phyloP scores from a whole-genome alignment of 2,797 vertebrate genomes.

The Erpetoichthys calabaricus region DNA sequence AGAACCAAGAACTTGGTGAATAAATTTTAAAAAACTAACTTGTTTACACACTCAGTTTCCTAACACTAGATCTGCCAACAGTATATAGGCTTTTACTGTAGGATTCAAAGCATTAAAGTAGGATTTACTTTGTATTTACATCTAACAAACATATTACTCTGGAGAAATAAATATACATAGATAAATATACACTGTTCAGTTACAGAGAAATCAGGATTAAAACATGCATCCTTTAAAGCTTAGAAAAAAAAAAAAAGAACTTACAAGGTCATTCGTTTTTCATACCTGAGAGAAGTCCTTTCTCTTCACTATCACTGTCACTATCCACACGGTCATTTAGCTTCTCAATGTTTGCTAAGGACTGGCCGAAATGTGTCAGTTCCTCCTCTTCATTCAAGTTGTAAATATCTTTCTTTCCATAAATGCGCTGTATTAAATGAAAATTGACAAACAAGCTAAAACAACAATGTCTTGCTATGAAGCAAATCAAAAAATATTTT shows the following conservation, averaged over 20 bases:
- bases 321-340: slow-evolving; percentile 67
- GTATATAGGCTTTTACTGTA: too few species aligned
- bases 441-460: not conserved
- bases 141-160: not conserved
- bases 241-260: too few species aligned
- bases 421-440: slow-evolving; percentile 46
- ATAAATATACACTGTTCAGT: not conserved
- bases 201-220: too few species aligned
- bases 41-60: too few species aligned
- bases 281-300: slow-evolving; percentile 73
- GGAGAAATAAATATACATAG: not conserved
- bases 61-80: too few species aligned
- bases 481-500: too few species aligned
- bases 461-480: not conserved
- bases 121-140: too few species aligned
- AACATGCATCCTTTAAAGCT: not conserved
- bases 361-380: slow-evolving; percentile 88
- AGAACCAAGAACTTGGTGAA: too few species aligned
- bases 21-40: too few species aligned
- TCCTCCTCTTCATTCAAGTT: slow-evolving; percentile 94
- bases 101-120: too few species aligned
- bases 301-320: slow-evolving; percentile 76
- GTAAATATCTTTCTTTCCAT: slow-evolving; percentile 72
- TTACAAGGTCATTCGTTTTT: too few species aligned
- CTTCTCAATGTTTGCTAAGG: slow-evolving; percentile 86